Evolutionary conservation across 2,113 vertebrate genomes (phyloP).

Genomic region (Piprites chloris): DNA sequence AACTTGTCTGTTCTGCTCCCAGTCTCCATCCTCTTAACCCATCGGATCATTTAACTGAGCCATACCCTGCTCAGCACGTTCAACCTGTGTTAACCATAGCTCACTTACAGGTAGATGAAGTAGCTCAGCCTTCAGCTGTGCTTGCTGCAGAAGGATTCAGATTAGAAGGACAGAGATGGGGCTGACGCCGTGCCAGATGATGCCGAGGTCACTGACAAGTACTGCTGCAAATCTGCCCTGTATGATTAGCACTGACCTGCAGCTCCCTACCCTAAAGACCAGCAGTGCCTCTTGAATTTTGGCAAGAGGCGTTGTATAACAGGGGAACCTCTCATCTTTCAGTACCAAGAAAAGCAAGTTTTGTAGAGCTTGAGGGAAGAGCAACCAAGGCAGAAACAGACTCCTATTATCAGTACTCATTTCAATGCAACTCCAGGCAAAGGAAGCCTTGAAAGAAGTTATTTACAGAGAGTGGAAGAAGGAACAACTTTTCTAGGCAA

Average conservation of each 20-base stretch:
- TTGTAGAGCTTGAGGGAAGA: neutral
- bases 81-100: neutral
- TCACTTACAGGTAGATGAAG: neutral
- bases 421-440: slow-evolving; percentile 3
- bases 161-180: neutral
- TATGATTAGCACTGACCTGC: neutral
- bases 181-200: neutral
- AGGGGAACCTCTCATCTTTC: neutral
- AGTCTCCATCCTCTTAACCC: neutral
- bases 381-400: neutral
- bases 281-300: neutral
- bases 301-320: neutral
- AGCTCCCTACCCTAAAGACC: neutral
- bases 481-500: neutral
- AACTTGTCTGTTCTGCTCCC: neutral
- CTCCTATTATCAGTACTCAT: neutral
- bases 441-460: neutral
- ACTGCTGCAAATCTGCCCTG: neutral
- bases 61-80: neutral
- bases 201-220: neutral
- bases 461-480: neutral
- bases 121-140: neutral
- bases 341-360: slow-evolving; percentile 23
- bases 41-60: neutral
- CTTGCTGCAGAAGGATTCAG: neutral